phyloP scores from a whole-genome alignment of 2,888 invertebrate species.

The Bombyx huttoni region DNA sequence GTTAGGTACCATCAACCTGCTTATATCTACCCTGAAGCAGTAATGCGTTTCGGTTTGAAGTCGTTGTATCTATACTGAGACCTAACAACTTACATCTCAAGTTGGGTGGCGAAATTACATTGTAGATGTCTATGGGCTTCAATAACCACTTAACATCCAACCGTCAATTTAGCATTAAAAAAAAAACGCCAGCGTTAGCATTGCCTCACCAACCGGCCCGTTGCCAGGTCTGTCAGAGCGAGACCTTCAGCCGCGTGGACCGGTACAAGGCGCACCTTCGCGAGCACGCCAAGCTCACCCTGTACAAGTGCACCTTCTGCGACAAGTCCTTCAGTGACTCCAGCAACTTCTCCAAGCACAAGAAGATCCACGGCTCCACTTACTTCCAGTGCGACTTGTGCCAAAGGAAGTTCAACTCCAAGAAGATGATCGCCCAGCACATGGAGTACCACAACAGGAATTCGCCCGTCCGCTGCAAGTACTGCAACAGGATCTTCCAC shows the following conservation, averaged over 20 bases:
- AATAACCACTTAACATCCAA: no score
- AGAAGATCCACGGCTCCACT: constrained; percentile 53
- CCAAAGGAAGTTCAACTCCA: constrained; percentile 59
- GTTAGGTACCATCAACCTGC: no score
- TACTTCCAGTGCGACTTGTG: constrained; percentile 60
- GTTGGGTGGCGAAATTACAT: no score
- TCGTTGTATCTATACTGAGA: no score
- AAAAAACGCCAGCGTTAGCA: no score
- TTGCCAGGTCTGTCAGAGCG: constrained; percentile 29
- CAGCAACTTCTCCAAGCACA: constrained; percentile 66
- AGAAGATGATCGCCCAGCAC: constrained; percentile 55
- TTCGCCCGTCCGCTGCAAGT: constrained; percentile 35
- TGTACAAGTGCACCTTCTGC: constrained; percentile 61
- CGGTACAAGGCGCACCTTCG: constrained; percentile 59
- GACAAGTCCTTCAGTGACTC: constrained; percentile 65
- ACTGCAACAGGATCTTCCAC: constrained; percentile 44
- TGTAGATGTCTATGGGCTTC: no score
- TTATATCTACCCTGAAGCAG: no score
- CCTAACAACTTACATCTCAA: no score
- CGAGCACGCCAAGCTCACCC: constrained; percentile 58
- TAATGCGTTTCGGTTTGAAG: no score
- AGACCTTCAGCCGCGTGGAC: constrained; percentile 46
- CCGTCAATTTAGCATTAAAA: no score
- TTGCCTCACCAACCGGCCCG: no score
- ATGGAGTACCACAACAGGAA: constrained; percentile 56